Conservation (phyloP, 2,888 invertebrate species). For the Dicroscelio sp. region DNA sequence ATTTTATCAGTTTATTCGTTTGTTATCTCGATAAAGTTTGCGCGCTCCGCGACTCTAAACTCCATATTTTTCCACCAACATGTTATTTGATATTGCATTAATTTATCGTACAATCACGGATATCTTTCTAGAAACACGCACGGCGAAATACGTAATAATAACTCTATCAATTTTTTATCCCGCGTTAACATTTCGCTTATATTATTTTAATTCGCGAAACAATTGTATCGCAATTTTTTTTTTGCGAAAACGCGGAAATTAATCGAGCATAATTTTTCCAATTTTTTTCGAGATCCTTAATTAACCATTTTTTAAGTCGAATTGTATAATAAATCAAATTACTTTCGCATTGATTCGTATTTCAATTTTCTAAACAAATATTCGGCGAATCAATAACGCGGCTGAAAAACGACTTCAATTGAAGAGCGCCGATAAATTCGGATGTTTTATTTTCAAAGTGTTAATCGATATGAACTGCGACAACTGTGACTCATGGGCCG, state of each 20-base stretch:
- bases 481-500: constrained; percentile 74
- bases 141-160: too few species aligned
- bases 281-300: too few species aligned
- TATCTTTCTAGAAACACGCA: too few species aligned
- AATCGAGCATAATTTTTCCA: too few species aligned
- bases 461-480: constrained; percentile 77
- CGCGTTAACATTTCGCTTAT: too few species aligned
- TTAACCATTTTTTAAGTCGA: not conserved
- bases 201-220: too few species aligned
- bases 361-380: constrained; percentile 57
- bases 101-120: too few species aligned
- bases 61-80: constrained; percentile 8
- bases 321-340: constrained; percentile 46
- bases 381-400: constrained; percentile 40
- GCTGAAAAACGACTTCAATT: constrained; percentile 49
- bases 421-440: constrained; percentile 60
- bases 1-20: too few species aligned
- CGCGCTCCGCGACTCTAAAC: not conserved
- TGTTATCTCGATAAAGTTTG: constrained; percentile 46
- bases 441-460: constrained; percentile 58
- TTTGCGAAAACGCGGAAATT: too few species aligned
- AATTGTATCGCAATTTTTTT: too few species aligned
- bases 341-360: constrained; percentile 16
- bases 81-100: too few species aligned
- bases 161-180: too few species aligned